Base-by-base conservation (phyloP, 2,888 invertebrate species). In the Eilema caniola region DNA sequence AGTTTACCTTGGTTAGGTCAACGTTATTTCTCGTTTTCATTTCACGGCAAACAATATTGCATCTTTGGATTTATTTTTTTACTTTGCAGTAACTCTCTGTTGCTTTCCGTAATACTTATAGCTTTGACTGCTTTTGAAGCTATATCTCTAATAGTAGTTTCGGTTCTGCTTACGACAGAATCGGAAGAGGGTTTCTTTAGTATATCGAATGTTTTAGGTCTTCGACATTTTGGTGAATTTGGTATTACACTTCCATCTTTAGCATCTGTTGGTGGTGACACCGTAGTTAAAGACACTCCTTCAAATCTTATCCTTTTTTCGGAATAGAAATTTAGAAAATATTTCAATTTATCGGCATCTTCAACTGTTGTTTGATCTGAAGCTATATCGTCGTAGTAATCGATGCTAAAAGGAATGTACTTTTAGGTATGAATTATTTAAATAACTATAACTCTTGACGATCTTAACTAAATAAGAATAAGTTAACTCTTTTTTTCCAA, bases 251-350 rank as follows among this genome's bases (percentile, higher is more conserved):
- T 20, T 16, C 14, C 1, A 11, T 24, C 16, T 24, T 24, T 25
- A 62, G 24, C 5, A 16, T 65, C 14, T 31, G n/a, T 31, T 16
- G 28, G 23, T 53, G 23, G 2, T 28, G 31, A 28, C 16, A 28
- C 23, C n/a, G 53, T 62, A 10, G 16, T 7, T 24, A 62, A 41
- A 14, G 37, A 24, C 4, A 65, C 23, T 14, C 64, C 64, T 16
- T 65, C 56, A 28, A 65, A 53, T 53, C 53, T 56, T 0, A 65
- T 65, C 1, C 23, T 28, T 31, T 53, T 65, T 2, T 65, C 28
- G 1, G 59, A 16, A 28, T 25, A 59, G 20, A 59, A 28, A 16
- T 59, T 59, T 28, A 59, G 25, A 24, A 5, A 59, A 25, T 25
- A 25, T 59, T 24, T 28, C 5, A 25, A 59, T 25, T 16, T 59